phyloP scores from a whole-genome alignment of 2,888 invertebrate species.

The Omphaloscelis lunosa region DNA sequence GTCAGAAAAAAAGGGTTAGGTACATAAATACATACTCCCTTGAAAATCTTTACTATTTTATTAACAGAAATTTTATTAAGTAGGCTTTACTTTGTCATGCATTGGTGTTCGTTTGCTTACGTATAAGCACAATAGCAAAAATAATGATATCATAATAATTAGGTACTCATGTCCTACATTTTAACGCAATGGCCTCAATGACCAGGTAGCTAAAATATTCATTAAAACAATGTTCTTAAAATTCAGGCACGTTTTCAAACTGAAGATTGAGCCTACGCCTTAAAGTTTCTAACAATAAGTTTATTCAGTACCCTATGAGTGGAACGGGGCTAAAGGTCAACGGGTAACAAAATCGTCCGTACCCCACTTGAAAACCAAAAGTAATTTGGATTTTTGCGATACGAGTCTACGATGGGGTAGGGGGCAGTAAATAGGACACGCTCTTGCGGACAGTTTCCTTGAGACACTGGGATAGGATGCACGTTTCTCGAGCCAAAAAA shows the following conservation, averaged over 20 bases:
- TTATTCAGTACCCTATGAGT: conserved; percentile 59
- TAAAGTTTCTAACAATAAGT: conserved; percentile 63
- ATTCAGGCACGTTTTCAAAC: conserved; percentile 53
- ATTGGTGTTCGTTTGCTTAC: neutral
- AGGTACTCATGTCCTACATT: neutral
- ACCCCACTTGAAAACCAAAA: conserved; percentile 66
- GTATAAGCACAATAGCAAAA: neutral
- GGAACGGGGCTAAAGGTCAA: conserved; percentile 61
- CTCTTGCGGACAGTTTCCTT: conserved; percentile 47
- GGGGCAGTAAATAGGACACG: conserved; percentile 59
- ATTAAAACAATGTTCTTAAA: conserved; percentile 43
- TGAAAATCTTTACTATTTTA: neutral
- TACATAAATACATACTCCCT: neutral
- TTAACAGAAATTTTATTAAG: neutral
- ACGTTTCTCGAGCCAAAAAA: conserved; percentile 51
- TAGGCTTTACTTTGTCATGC: neutral
- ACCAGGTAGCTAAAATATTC: conserved; percentile 13
- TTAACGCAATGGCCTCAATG: neutral
- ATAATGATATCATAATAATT: neutral
- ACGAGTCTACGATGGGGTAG: conserved; percentile 53
- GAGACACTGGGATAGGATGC: conserved; percentile 40
- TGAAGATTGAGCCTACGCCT: conserved; percentile 49
- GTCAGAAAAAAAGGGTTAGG: conserved; percentile 1
- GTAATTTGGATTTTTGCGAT: conserved; percentile 68
- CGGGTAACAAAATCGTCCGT: conserved; percentile 54